Evolutionary conservation across 2,888 invertebrate species (phyloP), one percentile per base, ranked within the genome.

Genomic region (Gandaritis pyraliata): DNA sequence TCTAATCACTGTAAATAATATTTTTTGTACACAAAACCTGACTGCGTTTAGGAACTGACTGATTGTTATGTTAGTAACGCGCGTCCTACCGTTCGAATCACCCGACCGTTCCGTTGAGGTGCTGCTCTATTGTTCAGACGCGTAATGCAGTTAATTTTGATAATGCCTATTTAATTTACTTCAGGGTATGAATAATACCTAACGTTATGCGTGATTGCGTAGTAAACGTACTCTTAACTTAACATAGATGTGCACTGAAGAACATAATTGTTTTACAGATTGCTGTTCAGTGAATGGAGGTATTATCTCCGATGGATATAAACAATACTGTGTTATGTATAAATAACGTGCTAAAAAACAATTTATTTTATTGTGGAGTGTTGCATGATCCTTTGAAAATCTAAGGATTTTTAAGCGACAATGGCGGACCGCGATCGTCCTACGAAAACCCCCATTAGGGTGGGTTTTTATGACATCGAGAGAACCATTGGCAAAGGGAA

Each of bases 401-500:
- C 80, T 80, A 75, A 81, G 82, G 82, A 82, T 82, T 80, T 77
- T 73, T 77, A 81, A 78, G 78, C 82, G 77, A 83, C 84, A 86
- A 94, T 94, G 94, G 93, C 93, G 86, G 93, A 93, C 72, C 89
- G 93, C 57, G 92, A 93, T 79, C 90, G 93, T 84, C 90, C 90
- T 80, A 90, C 91, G 72, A 95, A 94, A 89, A 94, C 94, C 77
- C 95, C 96, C 75, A 96, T 97, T 82, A 95, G 97, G 80, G 98
- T 99, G 81, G 99, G 99, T 76, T 98, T 98, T 94, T 99, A 99
- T 92, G 98, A 98, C 90, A 98, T 99, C 87, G 98, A 98, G 91
- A 95, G 97, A 82, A 99, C 99, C 79, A 98, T 99, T 81, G 99
- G 99, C 78, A 98, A 98, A 91, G 99, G 99, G 57, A 99, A 99